Percentiles rank a stretch among this genome's conserved stretches.
Evolutionary conservation across 92 coral and sea anemone species (phyloP).

Genomic region (Palythoa grandiflora): DNA sequence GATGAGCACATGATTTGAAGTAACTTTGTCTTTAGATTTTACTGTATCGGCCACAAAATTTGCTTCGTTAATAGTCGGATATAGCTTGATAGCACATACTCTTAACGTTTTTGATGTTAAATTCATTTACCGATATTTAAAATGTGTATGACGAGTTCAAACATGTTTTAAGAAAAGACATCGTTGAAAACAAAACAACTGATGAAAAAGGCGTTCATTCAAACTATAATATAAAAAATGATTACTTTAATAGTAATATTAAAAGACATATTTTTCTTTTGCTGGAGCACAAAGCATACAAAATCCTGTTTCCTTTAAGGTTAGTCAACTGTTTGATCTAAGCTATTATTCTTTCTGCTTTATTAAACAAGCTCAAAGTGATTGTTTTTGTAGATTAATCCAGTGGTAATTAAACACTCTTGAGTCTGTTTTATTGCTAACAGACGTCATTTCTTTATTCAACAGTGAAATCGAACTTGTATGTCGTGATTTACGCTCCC

Average conservation of each 20-base stretch:
- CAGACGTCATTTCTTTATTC: slow-evolving; percentile 18
- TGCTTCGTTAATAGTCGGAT: too few species aligned
- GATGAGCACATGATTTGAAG: neutral
- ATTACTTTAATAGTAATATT: neutral
- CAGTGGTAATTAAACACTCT: slow-evolving; percentile 8
- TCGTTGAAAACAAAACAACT: neutral
- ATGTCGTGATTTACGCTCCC: neutral
- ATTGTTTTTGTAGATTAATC: slow-evolving; percentile 3
- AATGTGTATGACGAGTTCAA: neutral
- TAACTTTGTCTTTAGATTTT: neutral
- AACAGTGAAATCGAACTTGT: neutral
- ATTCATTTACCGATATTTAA: neutral
- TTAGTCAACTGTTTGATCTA: neutral
- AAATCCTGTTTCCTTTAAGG: neutral
- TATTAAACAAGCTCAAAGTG: neutral
- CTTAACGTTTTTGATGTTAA: neutral
- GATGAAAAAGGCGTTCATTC: neutral
- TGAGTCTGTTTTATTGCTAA: neutral
- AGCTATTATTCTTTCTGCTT: neutral
- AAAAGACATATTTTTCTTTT: neutral
- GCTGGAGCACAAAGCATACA: neutral
- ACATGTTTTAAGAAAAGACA: too few species aligned
- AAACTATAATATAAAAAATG: neutral
- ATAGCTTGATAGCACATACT: too few species aligned
- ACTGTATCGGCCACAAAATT: too few species aligned